Percentiles rank a stretch among this genome's conserved stretches.
These are phyloP conservation scores for Oligia strigilis DNA, from an alignment of 2,888 invertebrate genomes.

Conservation along the genomic window DNA sequence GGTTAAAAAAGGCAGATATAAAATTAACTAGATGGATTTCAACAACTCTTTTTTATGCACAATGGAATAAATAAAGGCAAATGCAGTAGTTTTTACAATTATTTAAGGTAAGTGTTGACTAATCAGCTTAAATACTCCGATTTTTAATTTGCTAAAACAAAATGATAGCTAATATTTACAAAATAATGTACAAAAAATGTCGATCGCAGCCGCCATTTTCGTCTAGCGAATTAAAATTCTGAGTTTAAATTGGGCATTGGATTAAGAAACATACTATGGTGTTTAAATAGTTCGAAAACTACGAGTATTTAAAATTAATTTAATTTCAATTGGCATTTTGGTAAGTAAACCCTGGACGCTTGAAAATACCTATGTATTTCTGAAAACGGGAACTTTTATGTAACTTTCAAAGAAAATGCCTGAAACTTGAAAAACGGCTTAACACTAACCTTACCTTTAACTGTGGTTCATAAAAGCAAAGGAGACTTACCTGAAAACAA, in stretches of 20 bases:
- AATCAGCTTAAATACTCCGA: too few species aligned
- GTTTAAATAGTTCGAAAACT: too few species aligned
- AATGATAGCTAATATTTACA: too few species aligned
- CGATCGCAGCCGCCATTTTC: too few species aligned
- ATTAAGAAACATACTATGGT: too few species aligned
- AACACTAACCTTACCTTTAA: slow-evolving; percentile 48
- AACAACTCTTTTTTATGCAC: not conserved
- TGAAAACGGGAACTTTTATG: not conserved
- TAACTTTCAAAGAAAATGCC: not conserved
- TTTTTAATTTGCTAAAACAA: too few species aligned
- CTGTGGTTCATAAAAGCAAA: not conserved
- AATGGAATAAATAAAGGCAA: not conserved
- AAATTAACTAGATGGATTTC: not conserved
- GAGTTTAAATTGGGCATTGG: too few species aligned
- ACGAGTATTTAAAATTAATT: not conserved
- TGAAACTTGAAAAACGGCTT: slow-evolving; percentile 12
- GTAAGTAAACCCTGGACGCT: not conserved
- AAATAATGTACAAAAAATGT: too few species aligned
- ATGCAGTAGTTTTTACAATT: not conserved
- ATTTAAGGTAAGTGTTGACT: not conserved
- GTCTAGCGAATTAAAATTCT: too few species aligned
- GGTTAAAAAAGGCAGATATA: not conserved
- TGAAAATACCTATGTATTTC: not conserved
- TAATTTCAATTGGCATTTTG: not conserved
- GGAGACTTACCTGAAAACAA: slow-evolving; percentile 59